phyloP scores from a whole-genome alignment of 2,888 invertebrate genomes.

The Gari tellinella region DNA sequence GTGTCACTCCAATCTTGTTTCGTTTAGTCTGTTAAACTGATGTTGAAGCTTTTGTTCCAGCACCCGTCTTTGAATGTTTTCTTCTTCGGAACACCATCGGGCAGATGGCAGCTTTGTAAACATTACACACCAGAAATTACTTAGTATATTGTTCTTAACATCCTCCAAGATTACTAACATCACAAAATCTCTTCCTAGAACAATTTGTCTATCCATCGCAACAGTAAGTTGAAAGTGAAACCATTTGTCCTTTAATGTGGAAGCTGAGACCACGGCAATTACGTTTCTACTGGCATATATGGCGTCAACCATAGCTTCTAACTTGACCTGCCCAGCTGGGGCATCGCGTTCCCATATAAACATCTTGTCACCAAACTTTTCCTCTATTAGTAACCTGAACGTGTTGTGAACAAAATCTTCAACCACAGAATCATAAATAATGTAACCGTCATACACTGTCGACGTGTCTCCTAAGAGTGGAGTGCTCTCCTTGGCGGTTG shows the following conservation, averaged over 20 bases:
- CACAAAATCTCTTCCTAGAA: slow-evolving; percentile 2
- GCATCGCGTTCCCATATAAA: slow-evolving; percentile 34
- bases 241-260: slow-evolving; percentile 34
- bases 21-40: too few species aligned
- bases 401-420: slow-evolving; percentile 12
- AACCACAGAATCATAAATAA: slow-evolving; percentile 29
- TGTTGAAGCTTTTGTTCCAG: too few species aligned
- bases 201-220: slow-evolving; percentile 17
- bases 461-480: slow-evolving; percentile 8
- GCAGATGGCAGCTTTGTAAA: slow-evolving; percentile 34
- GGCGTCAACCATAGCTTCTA: slow-evolving; percentile 28
- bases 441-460: slow-evolving; percentile 29
- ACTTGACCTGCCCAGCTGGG: slow-evolving; percentile 5
- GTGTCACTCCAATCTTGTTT: too few species aligned
- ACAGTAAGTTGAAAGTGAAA: slow-evolving; percentile 38
- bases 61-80: too few species aligned
- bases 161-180: slow-evolving; percentile 31
- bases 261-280: slow-evolving; percentile 31
- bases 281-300: slow-evolving; percentile 26
- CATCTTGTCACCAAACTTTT: slow-evolving; percentile 15
- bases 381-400: slow-evolving; percentile 21
- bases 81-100: slow-evolving; percentile 11
- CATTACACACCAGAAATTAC: slow-evolving; percentile 43
- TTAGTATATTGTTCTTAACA: slow-evolving; percentile 25
- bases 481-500: slow-evolving; percentile 11